Evolutionary conservation across 2,113 vertebrate genomes (phyloP), one percentile per base, ranked within the genome.

Genomic region (Pelodiscus sinensis): DNA sequence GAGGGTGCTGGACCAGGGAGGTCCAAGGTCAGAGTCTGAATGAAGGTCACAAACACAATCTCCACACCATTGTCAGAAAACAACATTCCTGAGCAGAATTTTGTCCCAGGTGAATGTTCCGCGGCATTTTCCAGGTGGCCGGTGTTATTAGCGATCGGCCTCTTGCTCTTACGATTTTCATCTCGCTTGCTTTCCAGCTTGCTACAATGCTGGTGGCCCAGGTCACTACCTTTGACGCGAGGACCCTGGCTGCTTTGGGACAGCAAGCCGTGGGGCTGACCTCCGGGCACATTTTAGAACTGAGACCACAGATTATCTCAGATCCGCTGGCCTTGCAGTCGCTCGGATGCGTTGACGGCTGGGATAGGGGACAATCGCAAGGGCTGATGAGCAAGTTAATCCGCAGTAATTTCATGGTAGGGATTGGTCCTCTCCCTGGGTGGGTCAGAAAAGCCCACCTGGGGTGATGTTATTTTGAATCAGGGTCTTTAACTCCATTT

Each of bases 181-280:
- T 3, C 56, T 77, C 21, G 25, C 31, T 38, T 60, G 51, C 62
- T 62, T 78, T 79, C 29, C 62, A 94, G 93, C 82, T 94, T 44
- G 85, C 93, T 14, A 79, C 83, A 1, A 60, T 85, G 81, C 89
- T 94, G 19, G 88, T 92, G 52, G 80, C 75, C 5, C 88, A 88
- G 25, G 31, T 92, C 62, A 51, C 56, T 21, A 25, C 79, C 9
- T 92, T 94, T 57, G 75, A 81, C 44, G 44, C 31, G 25, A 77
- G 22, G 44, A 57, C 71, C 27, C 79, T 94, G 60, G 84, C 80
- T 81, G 82, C 82, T 22, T 81, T 94, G 82, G 91, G 93, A 35
- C 93, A 92, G 75, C 82, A 84, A 35, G 91, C 91, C 2, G 25
- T 94, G 56, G 93, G 93, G 21, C 88, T 94, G 54, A 92, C 88